Conservation (phyloP, 2,888 invertebrate genomes). For the Plebejus anna region DNA sequence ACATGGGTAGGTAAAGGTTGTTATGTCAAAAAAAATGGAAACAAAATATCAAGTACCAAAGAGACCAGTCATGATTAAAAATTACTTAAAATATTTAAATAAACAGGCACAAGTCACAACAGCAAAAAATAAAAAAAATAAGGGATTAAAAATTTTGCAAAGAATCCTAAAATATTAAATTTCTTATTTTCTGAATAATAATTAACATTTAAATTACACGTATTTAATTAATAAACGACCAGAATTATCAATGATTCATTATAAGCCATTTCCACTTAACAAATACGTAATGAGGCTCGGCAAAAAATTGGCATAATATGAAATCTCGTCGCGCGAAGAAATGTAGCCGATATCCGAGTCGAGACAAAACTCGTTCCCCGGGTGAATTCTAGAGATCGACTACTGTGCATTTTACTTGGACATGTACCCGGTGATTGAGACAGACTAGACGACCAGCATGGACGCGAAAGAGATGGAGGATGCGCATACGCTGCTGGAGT, state of each 20-base stretch:
- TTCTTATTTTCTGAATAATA: neutral
- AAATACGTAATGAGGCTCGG: slow-evolving; percentile 32
- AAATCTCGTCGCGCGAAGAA: slow-evolving; percentile 59
- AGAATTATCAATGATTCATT: neutral
- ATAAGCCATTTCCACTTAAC: neutral
- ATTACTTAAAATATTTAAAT: neutral
- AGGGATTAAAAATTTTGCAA: neutral
- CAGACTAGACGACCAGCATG: neutral
- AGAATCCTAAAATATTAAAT: neutral
- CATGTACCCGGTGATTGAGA: slow-evolving; percentile 45
- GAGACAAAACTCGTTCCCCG: slow-evolving; percentile 72
- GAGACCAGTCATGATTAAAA: neutral
- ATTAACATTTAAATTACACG: neutral
- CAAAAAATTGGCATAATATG: slow-evolving; percentile 68
- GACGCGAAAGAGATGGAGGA: slow-evolving; percentile 49
- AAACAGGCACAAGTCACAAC: neutral
- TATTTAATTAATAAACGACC: neutral
- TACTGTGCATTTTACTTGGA: slow-evolving; percentile 67
- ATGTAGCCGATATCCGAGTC: slow-evolving; percentile 66
- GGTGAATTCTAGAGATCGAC: slow-evolving; percentile 60
- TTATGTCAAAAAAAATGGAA: neutral
- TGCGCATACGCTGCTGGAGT: slow-evolving; percentile 64
- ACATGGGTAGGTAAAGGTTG: neutral
- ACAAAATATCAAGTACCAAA: neutral
- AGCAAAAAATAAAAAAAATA: neutral